These are phyloP conservation scores for Melinaea marsaeus DNA, from an alignment of 2,888 invertebrate genomes.

Conservation along the genomic window DNA sequence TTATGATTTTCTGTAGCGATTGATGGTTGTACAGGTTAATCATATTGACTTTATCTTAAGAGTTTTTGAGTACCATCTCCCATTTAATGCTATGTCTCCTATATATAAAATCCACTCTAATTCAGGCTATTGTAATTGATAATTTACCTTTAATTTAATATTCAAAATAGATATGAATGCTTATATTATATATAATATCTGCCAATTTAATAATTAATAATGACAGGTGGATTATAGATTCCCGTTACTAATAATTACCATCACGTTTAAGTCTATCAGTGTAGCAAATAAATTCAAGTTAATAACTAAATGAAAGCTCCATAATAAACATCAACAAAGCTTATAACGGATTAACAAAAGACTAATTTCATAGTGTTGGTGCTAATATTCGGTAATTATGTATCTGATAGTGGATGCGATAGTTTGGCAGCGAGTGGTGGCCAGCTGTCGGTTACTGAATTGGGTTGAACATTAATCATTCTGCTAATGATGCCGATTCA, in stretches of 20 bases:
- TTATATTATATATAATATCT: neutral
- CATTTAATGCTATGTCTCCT: no score
- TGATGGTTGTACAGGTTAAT: constrained; percentile 25
- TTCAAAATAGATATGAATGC: neutral
- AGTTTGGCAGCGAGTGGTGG: constrained; percentile 38
- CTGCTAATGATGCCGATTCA: constrained; percentile 42
- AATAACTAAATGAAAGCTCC: constrained; percentile 25
- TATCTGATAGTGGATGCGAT: constrained; percentile 30
- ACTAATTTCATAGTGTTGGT: constrained; percentile 28
- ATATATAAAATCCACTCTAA: no score
- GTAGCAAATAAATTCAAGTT: constrained; percentile 25
- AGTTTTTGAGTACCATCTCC: constrained; percentile 5
- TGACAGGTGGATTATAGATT: neutral
- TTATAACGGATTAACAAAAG: constrained; percentile 30
- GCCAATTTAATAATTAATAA: neutral
- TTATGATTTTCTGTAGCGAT: constrained; percentile 42
- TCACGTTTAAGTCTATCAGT: neutral
- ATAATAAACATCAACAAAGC: constrained; percentile 29
- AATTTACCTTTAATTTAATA: no score
- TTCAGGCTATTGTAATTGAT: no score
- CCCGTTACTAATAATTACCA: neutral
- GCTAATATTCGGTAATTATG: constrained; percentile 31
- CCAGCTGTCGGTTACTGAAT: constrained; percentile 40
- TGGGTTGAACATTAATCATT: constrained; percentile 51
- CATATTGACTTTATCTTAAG: constrained; percentile 14